Percentiles rank a stretch among this genome's conserved stretches.
Conservation (phyloP, 2,888 invertebrate species). For the Synergus japonicus region DNA sequence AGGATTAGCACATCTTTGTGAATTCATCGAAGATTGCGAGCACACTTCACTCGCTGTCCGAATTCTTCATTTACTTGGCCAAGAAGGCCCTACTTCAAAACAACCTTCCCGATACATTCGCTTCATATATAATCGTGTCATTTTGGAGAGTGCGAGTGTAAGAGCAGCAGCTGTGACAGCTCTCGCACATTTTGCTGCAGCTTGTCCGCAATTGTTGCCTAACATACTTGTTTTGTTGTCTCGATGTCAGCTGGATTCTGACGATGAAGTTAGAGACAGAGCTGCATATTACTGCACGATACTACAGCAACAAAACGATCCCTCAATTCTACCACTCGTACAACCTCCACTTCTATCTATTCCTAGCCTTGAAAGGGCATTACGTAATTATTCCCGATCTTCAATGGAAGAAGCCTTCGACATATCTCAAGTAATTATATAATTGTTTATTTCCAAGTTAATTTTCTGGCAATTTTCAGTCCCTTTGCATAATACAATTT, state of each 20-base stretch:
- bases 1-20: slow-evolving; percentile 97
- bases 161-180: slow-evolving; percentile 98
- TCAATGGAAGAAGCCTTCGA: slow-evolving; percentile 86
- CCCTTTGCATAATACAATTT: slow-evolving; percentile 10
- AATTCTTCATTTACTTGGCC: slow-evolving; percentile 96
- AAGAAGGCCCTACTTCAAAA: slow-evolving; percentile 97
- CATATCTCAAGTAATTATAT: slow-evolving; percentile 69
- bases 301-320: slow-evolving; percentile 80
- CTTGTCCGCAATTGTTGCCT: slow-evolving; percentile 91
- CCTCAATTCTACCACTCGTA: slow-evolving; percentile 67
- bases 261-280: slow-evolving; percentile 98
- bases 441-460: background rate
- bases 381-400: slow-evolving; percentile 89
- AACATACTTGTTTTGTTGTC: slow-evolving; percentile 91
- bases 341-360: slow-evolving; percentile 80
- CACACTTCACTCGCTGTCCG: slow-evolving; percentile 97
- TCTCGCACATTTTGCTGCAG: slow-evolving; percentile 98
- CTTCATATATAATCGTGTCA: slow-evolving; percentile 93
- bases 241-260: slow-evolving; percentile 96
- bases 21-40: slow-evolving; percentile 99
- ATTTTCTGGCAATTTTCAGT: background rate
- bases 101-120: slow-evolving; percentile 93
- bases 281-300: slow-evolving; percentile 97
- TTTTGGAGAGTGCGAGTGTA: slow-evolving; percentile 96
- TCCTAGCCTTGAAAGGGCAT: slow-evolving; percentile 91